Conservation (phyloP, 2,113 vertebrate species). For the Sterna hirundo region DNA sequence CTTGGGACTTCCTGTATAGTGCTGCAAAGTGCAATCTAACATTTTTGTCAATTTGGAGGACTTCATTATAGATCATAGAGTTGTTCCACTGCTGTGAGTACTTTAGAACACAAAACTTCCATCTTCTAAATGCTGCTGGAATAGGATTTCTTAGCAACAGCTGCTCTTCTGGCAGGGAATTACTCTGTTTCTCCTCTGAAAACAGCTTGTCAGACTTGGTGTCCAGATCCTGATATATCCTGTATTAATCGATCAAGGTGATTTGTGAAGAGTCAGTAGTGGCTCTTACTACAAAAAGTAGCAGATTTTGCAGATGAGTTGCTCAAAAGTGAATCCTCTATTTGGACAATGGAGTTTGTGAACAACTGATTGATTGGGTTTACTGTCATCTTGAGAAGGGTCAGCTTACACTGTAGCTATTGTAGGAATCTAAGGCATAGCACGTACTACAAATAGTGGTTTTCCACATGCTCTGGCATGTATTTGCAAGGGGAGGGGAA, state of each 20-base stretch:
- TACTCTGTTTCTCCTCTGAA: neutral
- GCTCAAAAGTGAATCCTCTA: neutral
- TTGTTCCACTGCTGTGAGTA: neutral
- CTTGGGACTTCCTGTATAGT: conserved; percentile 30
- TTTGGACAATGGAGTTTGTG: neutral
- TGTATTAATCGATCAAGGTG: neutral
- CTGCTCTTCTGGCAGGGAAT: neutral
- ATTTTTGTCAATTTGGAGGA: conserved; percentile 42
- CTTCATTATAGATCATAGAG: conserved; percentile 24
- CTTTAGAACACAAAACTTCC: neutral
- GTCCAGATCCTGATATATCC: neutral
- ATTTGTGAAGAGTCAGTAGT: neutral
- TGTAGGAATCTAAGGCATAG: neutral
- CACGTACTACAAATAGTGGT: neutral
- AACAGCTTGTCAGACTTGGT: neutral
- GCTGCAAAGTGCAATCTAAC: conserved; percentile 32
- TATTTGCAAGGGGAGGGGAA: neutral
- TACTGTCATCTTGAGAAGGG: neutral
- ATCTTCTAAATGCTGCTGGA: neutral
- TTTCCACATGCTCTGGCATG: neutral
- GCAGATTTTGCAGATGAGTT: neutral
- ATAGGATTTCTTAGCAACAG: neutral
- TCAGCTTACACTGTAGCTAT: neutral
- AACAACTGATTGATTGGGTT: neutral
- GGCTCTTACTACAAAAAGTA: neutral